phyloP scores from a whole-genome alignment of 2,888 invertebrate genomes.

The Drosophila mulleri region DNA sequence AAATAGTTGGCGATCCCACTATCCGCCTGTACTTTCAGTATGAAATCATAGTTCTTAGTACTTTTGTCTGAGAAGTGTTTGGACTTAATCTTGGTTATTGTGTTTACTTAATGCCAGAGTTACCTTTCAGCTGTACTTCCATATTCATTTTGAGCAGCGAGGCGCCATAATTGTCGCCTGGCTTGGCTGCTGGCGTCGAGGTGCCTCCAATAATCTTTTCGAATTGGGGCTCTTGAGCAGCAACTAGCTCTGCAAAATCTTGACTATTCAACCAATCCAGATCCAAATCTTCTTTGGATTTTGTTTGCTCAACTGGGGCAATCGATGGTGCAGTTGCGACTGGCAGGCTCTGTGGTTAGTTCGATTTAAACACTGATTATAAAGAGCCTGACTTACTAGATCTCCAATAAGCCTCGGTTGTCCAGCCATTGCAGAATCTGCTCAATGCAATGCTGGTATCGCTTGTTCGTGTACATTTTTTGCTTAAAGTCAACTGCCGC shows the following conservation, averaged over 20 bases:
- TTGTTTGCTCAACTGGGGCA: too few relatives aligned
- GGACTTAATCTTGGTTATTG: not conserved
- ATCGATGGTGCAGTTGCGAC: not conserved
- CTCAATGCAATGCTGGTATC: constrained; percentile 71
- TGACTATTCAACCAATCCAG: constrained; percentile 44
- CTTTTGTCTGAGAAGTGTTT: constrained; percentile 32
- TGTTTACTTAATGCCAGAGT: not conserved
- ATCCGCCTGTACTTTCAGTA: constrained; percentile 44
- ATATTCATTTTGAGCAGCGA: constrained; percentile 64
- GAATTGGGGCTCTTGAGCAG: constrained; percentile 36
- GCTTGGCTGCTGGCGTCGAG: constrained; percentile 45
- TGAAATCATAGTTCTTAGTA: constrained; percentile 42
- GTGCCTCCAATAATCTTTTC: constrained; percentile 37
- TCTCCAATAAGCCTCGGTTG: constrained; percentile 75
- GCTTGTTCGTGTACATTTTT: constrained; percentile 67
- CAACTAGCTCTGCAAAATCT: constrained; percentile 45
- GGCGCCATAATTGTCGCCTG: constrained; percentile 71
- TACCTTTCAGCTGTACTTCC: constrained; percentile 62
- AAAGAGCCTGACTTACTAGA: constrained; percentile 32
- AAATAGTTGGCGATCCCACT: constrained; percentile 39
- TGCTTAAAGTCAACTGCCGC: constrained; percentile 57
- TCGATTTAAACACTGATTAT: not conserved
- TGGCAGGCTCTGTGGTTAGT: not conserved
- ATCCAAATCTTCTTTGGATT: not conserved
- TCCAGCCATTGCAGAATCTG: constrained; percentile 81